Conservation (phyloP, 2,888 invertebrate species). For the Lutraria lutraria region DNA sequence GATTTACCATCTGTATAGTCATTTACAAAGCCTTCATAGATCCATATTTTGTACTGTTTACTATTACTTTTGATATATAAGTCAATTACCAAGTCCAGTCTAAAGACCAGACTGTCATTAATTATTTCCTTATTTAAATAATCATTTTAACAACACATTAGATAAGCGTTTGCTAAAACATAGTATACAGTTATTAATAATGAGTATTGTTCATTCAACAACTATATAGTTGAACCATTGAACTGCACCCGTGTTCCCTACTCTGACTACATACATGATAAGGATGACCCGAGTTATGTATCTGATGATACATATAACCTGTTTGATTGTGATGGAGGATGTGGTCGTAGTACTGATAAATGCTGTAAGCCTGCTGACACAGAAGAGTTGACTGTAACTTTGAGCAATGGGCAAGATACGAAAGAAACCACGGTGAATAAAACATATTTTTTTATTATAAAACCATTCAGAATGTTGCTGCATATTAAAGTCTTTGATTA, state of each 20-base stretch:
- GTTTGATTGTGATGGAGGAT: constrained; percentile 63
- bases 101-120: too few relatives aligned
- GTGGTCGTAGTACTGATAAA: constrained; percentile 47
- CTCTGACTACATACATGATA: constrained; percentile 23
- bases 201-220: too few relatives aligned
- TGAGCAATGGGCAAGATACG: constrained; percentile 22
- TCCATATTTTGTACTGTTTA: background rate
- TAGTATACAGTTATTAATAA: too few relatives aligned
- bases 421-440: background rate
- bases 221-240: constrained; percentile 28
- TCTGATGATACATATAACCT: constrained; percentile 30
- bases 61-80: too few relatives aligned
- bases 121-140: background rate
- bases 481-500: background rate
- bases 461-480: background rate
- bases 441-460: background rate
- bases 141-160: background rate
- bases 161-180: too few relatives aligned
- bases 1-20: background rate
- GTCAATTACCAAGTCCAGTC: too few relatives aligned
- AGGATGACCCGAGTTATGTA: constrained; percentile 19
- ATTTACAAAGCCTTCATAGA: background rate
- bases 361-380: constrained; percentile 59
- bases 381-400: constrained; percentile 3
- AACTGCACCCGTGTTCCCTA: constrained; percentile 53